Conservation (phyloP, 2,797 vertebrate species). For the Rhynchotus rufescens region DNA sequence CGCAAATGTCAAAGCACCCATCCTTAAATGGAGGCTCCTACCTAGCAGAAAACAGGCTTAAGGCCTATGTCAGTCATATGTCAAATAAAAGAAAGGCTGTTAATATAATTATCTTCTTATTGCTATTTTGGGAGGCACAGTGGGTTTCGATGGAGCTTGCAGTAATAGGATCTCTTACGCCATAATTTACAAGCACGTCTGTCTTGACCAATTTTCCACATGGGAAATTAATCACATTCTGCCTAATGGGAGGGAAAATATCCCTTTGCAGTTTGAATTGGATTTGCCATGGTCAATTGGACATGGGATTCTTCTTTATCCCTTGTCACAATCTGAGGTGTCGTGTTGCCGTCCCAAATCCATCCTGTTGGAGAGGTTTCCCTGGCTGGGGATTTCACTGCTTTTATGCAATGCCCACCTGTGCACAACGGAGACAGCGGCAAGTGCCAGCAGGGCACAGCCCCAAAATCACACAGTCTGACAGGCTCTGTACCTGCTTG, state of each 20-base stretch:
- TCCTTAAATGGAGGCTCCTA: slow-evolving; percentile 3
- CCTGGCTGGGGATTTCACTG: background rate
- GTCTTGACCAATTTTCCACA: slow-evolving; percentile 73
- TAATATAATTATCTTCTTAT: slow-evolving; percentile 75
- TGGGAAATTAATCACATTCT: slow-evolving; percentile 73
- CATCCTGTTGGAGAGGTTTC: background rate
- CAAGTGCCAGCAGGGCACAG: background rate
- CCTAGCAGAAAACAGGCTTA: slow-evolving; percentile 39
- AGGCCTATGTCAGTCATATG: slow-evolving; percentile 39
- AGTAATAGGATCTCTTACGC: slow-evolving; percentile 73
- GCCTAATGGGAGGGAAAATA: slow-evolving; percentile 62
- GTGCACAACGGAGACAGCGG: background rate
- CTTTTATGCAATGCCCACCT: background rate
- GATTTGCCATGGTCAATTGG: slow-evolving; percentile 65
- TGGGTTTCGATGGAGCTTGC: slow-evolving; percentile 48
- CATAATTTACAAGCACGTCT: slow-evolving; percentile 58
- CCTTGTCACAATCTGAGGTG: slow-evolving; percentile 8
- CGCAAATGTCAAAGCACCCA: slow-evolving; percentile 11
- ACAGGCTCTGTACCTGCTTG: background rate
- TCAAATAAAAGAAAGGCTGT: slow-evolving; percentile 59
- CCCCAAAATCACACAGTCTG: background rate
- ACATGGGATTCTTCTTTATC: slow-evolving; percentile 14
- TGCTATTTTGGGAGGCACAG: slow-evolving; percentile 65
- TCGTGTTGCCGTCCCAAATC: background rate
- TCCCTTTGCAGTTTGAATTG: slow-evolving; percentile 60